Conservation (phyloP, 2,888 invertebrate species). For the Eupithecia abbreviata region DNA sequence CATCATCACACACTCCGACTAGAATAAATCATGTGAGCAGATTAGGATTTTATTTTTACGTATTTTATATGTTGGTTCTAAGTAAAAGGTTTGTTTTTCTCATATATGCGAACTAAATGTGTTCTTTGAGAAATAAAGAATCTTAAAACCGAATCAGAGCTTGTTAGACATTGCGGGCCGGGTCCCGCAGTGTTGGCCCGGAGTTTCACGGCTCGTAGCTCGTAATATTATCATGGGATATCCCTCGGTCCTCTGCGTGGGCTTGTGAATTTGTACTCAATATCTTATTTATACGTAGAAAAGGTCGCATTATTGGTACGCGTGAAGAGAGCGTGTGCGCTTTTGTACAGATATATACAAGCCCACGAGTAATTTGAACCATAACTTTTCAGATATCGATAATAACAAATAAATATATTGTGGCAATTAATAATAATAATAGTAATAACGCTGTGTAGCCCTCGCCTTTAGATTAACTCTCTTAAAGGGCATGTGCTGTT, state of each 20-base stretch:
- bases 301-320: not conserved
- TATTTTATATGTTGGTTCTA: no score
- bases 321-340: not conserved
- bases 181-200: not conserved
- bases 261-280: not conserved
- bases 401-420: no score
- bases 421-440: no score
- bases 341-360: not conserved
- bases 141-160: not conserved
- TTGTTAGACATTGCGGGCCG: not conserved
- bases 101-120: no score
- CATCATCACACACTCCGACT: no score
- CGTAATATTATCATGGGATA: constrained; percentile 1
- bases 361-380: not conserved
- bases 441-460: no score
- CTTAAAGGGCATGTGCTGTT: no score
- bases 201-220: constrained; percentile 1
- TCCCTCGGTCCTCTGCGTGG: constrained; percentile 5
- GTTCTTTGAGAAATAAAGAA: no score
- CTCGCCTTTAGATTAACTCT: no score
- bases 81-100: no score
- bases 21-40: no score
- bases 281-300: not conserved
- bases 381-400: not conserved
- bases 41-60: no score